Conservation (phyloP, 2,888 invertebrate species). For the Caenorhabditis auriculariae region DNA sequence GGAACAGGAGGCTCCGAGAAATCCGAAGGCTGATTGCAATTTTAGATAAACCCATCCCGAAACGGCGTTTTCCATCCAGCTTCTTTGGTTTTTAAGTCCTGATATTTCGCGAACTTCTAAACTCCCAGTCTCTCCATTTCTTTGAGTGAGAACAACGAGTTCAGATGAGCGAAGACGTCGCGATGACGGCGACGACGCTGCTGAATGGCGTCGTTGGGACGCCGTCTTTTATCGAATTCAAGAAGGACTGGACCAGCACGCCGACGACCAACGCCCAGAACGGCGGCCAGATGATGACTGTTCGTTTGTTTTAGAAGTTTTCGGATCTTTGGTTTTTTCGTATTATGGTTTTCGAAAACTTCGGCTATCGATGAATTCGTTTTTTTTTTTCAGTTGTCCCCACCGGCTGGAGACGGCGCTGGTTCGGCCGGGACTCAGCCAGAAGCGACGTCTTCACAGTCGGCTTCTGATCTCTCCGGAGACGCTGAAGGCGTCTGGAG, state of each 20-base stretch:
- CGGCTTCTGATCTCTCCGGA: constrained; percentile 47
- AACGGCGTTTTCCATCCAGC: too few species aligned
- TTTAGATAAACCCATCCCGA: too few species aligned
- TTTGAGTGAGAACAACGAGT: too few species aligned
- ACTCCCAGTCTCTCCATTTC: too few species aligned
- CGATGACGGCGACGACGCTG: constrained; percentile 18
- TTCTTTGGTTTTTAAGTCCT: too few species aligned
- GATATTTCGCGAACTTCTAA: too few species aligned
- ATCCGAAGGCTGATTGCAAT: too few species aligned
- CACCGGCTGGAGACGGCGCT: constrained; percentile 37
- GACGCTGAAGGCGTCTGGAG: constrained; percentile 99
- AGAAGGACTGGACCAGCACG: constrained; percentile 20
- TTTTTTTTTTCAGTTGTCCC: constrained; percentile 29
- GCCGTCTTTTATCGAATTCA: constrained; percentile 17
- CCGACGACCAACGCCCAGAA: constrained; percentile 3
- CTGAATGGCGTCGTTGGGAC: constrained; percentile 22
- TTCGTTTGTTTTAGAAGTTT: neutral
- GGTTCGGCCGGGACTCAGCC: constrained; percentile 24
- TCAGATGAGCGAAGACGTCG: constrained; percentile 34
- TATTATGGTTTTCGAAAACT: too few species aligned
- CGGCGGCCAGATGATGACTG: constrained; percentile 35
- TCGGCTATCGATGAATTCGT: too few species aligned
- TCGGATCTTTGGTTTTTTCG: neutral
- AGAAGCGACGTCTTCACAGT: constrained; percentile 23
- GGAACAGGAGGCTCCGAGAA: too few species aligned